phyloP scores from a whole-genome alignment of 2,888 invertebrate genomes.

The Troglohyphantes excavatus region DNA sequence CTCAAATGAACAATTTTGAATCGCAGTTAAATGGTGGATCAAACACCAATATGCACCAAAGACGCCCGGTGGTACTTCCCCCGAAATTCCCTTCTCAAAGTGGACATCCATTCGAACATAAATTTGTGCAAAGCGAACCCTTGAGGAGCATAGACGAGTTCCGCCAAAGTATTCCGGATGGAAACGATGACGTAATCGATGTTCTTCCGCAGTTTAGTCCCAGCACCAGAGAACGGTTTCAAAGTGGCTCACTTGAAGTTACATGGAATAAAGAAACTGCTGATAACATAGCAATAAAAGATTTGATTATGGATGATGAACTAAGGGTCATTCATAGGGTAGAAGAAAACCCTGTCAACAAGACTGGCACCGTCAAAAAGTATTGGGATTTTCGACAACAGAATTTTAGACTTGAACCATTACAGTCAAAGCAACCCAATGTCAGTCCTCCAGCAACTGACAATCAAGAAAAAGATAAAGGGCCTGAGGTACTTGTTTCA shows the following conservation, averaged over 20 bases:
- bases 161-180: background rate
- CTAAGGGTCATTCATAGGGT: slow-evolving; percentile 4
- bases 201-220: background rate
- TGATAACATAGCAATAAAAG: background rate
- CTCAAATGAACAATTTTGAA: background rate
- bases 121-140: slow-evolving; percentile 4
- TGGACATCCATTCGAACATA: background rate
- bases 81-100: background rate
- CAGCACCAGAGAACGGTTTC: background rate
- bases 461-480: background rate
- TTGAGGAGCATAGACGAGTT: background rate
- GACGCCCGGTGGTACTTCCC: slow-evolving; percentile 2
- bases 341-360: slow-evolving; percentile 20
- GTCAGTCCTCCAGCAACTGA: background rate
- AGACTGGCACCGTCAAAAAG: slow-evolving; percentile 17
- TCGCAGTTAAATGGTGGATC: background rate
- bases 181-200: background rate
- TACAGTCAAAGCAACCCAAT: background rate
- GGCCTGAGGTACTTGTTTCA: slow-evolving; percentile 4
- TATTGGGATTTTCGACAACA: slow-evolving; percentile 60
- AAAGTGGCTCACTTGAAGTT: background rate
- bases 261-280: background rate
- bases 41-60: background rate
- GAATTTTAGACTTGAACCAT: slow-evolving; percentile 12
- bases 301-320: slow-evolving; percentile 24